phyloP scores from a whole-genome alignment of 2,113 vertebrate species.

The Suricata suricatta region DNA sequence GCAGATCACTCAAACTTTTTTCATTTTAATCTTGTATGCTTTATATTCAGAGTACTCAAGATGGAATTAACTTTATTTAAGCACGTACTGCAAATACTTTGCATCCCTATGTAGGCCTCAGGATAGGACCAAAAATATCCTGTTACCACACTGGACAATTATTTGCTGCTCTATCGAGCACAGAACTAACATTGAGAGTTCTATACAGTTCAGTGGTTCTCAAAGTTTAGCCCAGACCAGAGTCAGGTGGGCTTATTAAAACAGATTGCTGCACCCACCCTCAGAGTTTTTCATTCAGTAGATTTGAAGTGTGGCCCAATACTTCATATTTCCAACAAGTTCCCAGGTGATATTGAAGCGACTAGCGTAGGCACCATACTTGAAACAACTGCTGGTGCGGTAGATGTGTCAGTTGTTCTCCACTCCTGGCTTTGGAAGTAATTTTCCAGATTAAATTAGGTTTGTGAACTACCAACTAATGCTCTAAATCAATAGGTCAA shows the following conservation, averaged over 20 bases:
- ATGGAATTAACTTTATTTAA: background rate
- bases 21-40: background rate
- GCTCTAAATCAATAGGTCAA: background rate
- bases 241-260: background rate
- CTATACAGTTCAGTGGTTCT: background rate
- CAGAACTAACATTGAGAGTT: background rate
- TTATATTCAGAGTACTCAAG: background rate
- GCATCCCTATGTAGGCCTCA: background rate
- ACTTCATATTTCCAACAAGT: background rate
- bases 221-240: background rate
- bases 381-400: background rate
- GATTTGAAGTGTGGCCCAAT: background rate
- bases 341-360: background rate
- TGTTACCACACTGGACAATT: background rate
- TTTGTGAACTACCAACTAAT: background rate
- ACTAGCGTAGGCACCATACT: background rate
- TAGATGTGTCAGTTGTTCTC: background rate
- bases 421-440: background rate
- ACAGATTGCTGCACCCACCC: background rate
- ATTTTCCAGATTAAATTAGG: slow-evolving; percentile 2
- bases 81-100: background rate
- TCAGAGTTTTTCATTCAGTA: background rate
- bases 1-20: background rate
- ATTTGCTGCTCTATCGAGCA: background rate
- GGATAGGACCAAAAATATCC: background rate